A percentile compares a stretch with the other conserved stretches of the same genome.
Evolutionary conservation across 2,888 invertebrate species (phyloP).

Genomic region (Drosophila testacea): DNA sequence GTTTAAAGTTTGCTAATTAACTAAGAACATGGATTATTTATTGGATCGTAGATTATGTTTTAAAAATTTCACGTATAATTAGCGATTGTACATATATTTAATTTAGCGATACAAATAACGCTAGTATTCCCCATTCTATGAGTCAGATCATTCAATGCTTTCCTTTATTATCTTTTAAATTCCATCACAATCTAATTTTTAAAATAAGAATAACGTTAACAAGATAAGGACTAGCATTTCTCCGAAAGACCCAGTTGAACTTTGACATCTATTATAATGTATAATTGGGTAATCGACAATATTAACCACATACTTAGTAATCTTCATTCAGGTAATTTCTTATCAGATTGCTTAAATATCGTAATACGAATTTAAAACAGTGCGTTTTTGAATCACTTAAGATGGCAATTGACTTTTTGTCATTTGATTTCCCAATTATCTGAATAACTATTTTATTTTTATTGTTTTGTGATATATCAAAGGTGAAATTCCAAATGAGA

Average conservation of each 20-base stretch:
- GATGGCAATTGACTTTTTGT: not conserved
- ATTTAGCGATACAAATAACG: not conserved
- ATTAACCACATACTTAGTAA: not conserved
- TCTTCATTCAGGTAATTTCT: constrained; percentile 3
- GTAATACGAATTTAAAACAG: constrained; percentile 7
- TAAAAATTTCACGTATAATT: not conserved
- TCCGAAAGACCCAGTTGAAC: not conserved
- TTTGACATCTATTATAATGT: not conserved
- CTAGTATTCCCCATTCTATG: not conserved
- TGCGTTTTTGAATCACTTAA: not conserved
- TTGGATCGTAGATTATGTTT: constrained; percentile 1
- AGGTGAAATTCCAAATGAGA: not conserved
- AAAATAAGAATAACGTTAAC: not conserved
- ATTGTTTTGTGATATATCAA: not conserved
- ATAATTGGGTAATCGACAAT: constrained; percentile 7
- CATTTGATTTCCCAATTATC: not conserved
- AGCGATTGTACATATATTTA: not conserved
- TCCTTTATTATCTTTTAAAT: not conserved
- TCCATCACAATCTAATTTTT: not conserved
- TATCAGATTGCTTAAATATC: constrained; percentile 7
- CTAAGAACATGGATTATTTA: constrained; percentile 31
- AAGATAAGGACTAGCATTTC: not conserved
- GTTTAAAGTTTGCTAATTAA: constrained; percentile 17
- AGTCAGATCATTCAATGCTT: not conserved
- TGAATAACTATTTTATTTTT: not conserved